These are phyloP conservation scores for Cerceris ruficornis DNA, from an alignment of 2,888 invertebrate species.

Conservation along the genomic window DNA sequence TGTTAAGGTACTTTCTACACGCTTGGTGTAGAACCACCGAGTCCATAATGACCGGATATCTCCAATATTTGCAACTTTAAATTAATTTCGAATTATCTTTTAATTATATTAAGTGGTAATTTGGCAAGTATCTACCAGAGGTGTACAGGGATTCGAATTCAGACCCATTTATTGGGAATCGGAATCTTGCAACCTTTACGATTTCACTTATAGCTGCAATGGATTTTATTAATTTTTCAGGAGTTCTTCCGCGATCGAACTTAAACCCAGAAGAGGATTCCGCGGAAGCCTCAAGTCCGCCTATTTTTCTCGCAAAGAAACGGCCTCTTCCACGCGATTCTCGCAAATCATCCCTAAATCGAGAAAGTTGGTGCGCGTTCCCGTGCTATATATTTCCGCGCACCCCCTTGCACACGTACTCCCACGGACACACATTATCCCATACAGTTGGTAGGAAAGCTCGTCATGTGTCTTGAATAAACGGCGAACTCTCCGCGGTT, in stretches of 20 bases:
- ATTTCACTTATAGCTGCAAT: no score
- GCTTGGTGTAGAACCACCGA: no score
- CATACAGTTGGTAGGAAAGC: conserved; percentile 37
- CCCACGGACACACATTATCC: conserved; percentile 26
- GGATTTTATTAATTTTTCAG: no score
- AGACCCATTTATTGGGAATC: no score
- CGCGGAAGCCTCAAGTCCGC: conserved; percentile 2
- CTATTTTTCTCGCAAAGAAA: conserved; percentile 26
- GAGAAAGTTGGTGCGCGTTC: conserved; percentile 69
- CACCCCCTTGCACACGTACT: conserved; percentile 10
- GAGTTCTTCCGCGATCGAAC: conserved; percentile 19
- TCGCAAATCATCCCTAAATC: conserved; percentile 73
- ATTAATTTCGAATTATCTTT: no score
- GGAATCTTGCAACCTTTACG: no score
- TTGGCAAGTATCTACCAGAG: no score
- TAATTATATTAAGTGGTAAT: no score
- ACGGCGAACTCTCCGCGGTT: conserved; percentile 63
- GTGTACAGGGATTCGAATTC: no score
- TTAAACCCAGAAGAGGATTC: conserved; percentile 39
- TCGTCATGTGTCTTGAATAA: conserved; percentile 75
- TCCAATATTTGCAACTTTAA: no score
- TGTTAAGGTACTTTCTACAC: no score
- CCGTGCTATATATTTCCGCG: conserved; percentile 53
- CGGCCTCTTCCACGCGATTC: conserved; percentile 27
- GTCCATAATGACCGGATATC: background rate